phyloP scores from a whole-genome alignment of 64 coral and sea anemone genomes.

The Montipora sp. region DNA sequence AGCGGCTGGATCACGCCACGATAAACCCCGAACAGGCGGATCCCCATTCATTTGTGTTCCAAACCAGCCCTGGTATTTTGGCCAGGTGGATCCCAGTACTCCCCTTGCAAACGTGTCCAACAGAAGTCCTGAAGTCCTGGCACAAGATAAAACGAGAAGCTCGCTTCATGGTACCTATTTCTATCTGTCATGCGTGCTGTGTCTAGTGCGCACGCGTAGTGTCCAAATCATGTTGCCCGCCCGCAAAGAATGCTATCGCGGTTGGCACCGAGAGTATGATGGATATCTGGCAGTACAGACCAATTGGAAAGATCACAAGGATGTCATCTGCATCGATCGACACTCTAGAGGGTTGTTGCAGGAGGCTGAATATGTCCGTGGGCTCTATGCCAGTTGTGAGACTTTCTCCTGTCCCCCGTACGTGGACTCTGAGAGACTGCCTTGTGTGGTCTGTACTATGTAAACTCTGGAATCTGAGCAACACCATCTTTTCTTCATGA shows the following conservation, averaged over 20 bases:
- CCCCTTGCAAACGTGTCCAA: conserved; percentile 44
- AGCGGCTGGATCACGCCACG: conserved; percentile 73
- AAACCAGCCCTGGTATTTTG: conserved; percentile 82
- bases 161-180: conserved; percentile 54
- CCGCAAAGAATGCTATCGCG: conserved; percentile 86
- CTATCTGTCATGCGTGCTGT: conserved; percentile 70
- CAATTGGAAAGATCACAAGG: conserved; percentile 78
- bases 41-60: conserved; percentile 77
- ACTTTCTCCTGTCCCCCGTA: conserved; percentile 82
- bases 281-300: conserved; percentile 78
- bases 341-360: conserved; percentile 59
- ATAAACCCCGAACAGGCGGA: conserved; percentile 51
- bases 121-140: background rate
- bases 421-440: conserved; percentile 71
- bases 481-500: no score
- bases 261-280: conserved; percentile 87
- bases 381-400: conserved; percentile 57
- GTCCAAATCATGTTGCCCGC: conserved; percentile 79
- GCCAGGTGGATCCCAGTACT: conserved; percentile 28
- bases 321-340: conserved; percentile 83
- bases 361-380: conserved; percentile 68
- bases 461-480: background rate
- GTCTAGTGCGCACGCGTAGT: conserved; percentile 73
- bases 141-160: conserved; percentile 1
- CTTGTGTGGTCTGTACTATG: conserved; percentile 91